Base-by-base conservation (phyloP, 2,888 invertebrate species). In the Seira musarum region DNA sequence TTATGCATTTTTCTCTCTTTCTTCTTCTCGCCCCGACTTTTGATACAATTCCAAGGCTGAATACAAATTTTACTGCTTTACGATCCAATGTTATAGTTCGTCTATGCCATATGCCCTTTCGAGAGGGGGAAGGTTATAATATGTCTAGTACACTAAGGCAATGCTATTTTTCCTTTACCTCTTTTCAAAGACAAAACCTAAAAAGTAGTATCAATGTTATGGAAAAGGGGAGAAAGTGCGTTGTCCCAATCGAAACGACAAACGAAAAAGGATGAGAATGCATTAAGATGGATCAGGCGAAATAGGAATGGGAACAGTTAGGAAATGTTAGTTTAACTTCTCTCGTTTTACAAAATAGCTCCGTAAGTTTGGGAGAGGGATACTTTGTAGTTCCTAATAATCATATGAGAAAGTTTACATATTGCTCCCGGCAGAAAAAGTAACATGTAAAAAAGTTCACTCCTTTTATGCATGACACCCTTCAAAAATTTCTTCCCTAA, bases 31-130 rank as follows among this genome's bases (percentile, higher is more conserved):
- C 24, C 63, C 17, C 40, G 40, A 40, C 40, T 83, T 82, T 82
- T 85, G 79, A 84, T 86, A 83, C 84, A 85, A 82, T 82, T 70
- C 82, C 77, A 82, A 72, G 81, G 80, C 82, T 82, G 84, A 85
- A 86, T 86, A 86, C 86, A 85, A 85, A 86, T 86, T 85, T 80
- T 79, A 80, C 80, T 67, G 84, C 83, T 86, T 85, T 73, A 40
- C 40, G 40, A 40, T 40, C 13, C 40, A 40, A 40, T 8, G 40
- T 40, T 40, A 40, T 40, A 40, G 40, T 40, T 13, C 5, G n/a
- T n/a, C n/a, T n/a, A n/a, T n/a, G n/a, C n/a, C n/a, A n/a, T n/a
- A 40, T 5, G 40, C 40, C 5, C 40, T 40, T 40, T 40, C 40
- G 6, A 40, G 40, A 40, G 13, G 40, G 13, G 13, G 13, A 40